Base-by-base conservation (phyloP, 2,113 vertebrate genomes). In the Gobiocypris rarus region DNA sequence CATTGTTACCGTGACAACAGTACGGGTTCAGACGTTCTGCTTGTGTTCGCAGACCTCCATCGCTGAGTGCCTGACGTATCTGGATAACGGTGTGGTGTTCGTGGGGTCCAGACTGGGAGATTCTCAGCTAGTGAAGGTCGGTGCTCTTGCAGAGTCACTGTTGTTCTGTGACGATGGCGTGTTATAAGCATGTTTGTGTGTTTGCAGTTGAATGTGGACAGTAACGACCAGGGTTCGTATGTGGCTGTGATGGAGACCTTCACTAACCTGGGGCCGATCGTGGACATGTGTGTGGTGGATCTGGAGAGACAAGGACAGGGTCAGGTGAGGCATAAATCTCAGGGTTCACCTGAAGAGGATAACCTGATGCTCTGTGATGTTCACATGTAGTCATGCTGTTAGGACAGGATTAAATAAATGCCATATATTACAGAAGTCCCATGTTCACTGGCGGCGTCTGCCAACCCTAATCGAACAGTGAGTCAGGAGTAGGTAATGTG, bases 231-330 rank as follows among this genome's bases (percentile, higher is more conserved):
- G 90, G 98, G 98, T 50, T 99, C 98, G 2, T 99, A 97, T 0
- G 98, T 99, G 13, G 96, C 95, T 1, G 97, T 97, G 24, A 99
- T 99, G 98, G 98, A 99, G 92, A 99, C 98, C 3, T 99, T 99
- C 87, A 99, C 98, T 85, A 99, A 99, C 88, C 93, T 99, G 0
- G 98, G 98, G 1, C 98, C 98, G 76, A 99, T 99, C 1, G 97
- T 99, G 81, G 98, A 99, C 90, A 99, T 99, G 98, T 99, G 98
- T 1, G 98, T 99, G 75, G 98, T 99, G 11, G 98, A 99, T 89
- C 94, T 99, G 90, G 98, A 99, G 89, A 94, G 98, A 48, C 98
- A 99, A 84, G 98, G 98, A 2, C 98, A 99, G 88, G 98, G 98
- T 0, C 98, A 99, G 97, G 98, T 99, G 93, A 92, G 52, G 4